Percentiles rank a stretch among this genome's conserved stretches.
phyloP scores from a whole-genome alignment of 2,113 vertebrate genomes.

The Eulemur rufifrons region DNA sequence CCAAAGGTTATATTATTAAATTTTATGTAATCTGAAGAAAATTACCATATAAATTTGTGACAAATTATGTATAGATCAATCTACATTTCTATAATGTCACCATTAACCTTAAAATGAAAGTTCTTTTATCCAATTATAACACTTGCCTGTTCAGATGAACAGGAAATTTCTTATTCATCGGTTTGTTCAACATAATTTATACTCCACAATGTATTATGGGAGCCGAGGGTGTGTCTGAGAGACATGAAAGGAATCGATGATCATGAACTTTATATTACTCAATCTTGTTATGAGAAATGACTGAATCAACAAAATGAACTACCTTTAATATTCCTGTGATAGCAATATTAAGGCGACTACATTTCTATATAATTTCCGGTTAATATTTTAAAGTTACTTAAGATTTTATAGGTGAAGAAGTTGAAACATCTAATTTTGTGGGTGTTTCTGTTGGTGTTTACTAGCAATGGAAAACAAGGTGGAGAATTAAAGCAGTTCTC shows the following conservation, averaged over 20 bases:
- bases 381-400: neutral
- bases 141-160: neutral
- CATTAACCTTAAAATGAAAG: neutral
- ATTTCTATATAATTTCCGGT: neutral
- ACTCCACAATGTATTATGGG: neutral
- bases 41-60: neutral
- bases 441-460: neutral
- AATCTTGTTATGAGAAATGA: neutral
- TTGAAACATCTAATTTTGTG: neutral
- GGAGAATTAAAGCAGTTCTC: neutral
- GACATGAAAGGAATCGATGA: neutral
- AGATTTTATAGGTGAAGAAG: neutral
- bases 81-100: neutral
- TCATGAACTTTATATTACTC: neutral
- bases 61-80: neutral
- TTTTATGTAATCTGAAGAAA: neutral
- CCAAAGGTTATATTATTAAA: neutral
- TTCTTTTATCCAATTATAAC: neutral
- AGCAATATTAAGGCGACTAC: neutral
- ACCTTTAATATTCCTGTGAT: neutral
- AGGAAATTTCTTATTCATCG: conserved; percentile 24
- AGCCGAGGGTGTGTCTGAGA: neutral
- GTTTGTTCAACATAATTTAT: neutral
- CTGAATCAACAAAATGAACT: neutral
- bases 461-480: neutral